These are phyloP conservation scores for Lithophane socia DNA, from an alignment of 2,888 invertebrate species.

Conservation along the genomic window DNA sequence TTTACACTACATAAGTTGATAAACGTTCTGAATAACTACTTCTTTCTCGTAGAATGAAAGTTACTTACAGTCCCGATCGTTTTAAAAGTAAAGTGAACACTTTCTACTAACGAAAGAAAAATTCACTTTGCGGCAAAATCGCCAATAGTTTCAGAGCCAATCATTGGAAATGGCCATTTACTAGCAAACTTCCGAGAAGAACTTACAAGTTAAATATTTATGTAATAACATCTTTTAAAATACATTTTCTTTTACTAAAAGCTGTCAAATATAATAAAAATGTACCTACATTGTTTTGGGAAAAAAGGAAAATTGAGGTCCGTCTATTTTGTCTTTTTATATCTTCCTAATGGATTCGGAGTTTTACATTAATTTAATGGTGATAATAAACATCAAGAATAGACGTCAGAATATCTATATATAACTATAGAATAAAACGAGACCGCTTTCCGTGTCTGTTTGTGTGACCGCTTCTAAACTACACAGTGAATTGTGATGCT, in stretches of 20 bases:
- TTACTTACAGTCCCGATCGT: slow-evolving; percentile 11
- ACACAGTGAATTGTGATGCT: not conserved
- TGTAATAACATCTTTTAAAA: slow-evolving; percentile 11
- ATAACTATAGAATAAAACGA: not conserved
- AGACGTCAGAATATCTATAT: not conserved
- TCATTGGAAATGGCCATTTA: slow-evolving; percentile 34
- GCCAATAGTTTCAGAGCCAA: slow-evolving; percentile 26
- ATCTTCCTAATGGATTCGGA: slow-evolving; percentile 21
- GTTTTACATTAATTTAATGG: slow-evolving; percentile 25
- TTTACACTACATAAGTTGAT: too few species aligned
- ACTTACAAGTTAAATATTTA: slow-evolving; percentile 19
- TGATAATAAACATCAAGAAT: slow-evolving; percentile 3
- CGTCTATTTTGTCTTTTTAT: slow-evolving; percentile 20
- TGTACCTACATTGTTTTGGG: not conserved
- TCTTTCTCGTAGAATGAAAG: not conserved
- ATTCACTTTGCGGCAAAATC: slow-evolving; percentile 5
- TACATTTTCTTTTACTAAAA: slow-evolving; percentile 26
- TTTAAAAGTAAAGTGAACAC: slow-evolving; percentile 32
- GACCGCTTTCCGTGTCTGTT: too few species aligned
- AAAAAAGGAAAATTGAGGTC: slow-evolving; percentile 14
- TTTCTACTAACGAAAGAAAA: slow-evolving; percentile 26
- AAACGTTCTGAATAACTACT: too few species aligned
- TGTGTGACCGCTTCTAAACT: not conserved
- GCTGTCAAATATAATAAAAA: slow-evolving; percentile 30
- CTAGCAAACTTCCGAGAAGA: slow-evolving; percentile 3